phyloP scores from a whole-genome alignment of 1,140 invertebrate genomes.

The Contarinia nasturtii region DNA sequence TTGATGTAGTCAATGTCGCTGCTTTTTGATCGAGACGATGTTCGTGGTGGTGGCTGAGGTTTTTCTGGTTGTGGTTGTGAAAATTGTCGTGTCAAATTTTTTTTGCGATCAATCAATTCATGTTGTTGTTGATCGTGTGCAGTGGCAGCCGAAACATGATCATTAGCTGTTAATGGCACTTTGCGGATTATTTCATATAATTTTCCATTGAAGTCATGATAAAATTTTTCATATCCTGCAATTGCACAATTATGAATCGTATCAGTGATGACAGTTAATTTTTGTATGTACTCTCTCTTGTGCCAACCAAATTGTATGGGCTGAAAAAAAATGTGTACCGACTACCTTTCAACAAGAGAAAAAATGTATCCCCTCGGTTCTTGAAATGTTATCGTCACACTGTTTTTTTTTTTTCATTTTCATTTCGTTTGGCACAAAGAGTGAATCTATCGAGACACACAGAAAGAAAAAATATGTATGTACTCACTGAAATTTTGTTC shows the following conservation, averaged over 20 bases:
- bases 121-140: slow-evolving; percentile 2
- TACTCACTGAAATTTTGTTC: neutral
- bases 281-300: no score
- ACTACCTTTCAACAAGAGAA: no score
- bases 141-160: slow-evolving; percentile 12
- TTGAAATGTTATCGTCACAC: no score
- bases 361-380: no score
- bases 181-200: slow-evolving; percentile 22
- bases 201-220: slow-evolving; percentile 23
- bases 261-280: no score
- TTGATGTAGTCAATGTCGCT: neutral
- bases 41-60: slow-evolving; percentile 15
- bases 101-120: neutral
- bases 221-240: slow-evolving; percentile 22
- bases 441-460: no score
- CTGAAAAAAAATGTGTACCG: no score
- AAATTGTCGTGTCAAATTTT: neutral
- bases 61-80: slow-evolving; percentile 6
- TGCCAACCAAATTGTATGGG: no score
- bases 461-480: no score
- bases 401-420: neutral
- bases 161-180: slow-evolving; percentile 11
- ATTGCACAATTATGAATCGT: no score
- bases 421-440: neutral
- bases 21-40: neutral